These are phyloP conservation scores for Nymphalis polychloros DNA, from an alignment of 2,888 invertebrate species.

Conservation along the genomic window DNA sequence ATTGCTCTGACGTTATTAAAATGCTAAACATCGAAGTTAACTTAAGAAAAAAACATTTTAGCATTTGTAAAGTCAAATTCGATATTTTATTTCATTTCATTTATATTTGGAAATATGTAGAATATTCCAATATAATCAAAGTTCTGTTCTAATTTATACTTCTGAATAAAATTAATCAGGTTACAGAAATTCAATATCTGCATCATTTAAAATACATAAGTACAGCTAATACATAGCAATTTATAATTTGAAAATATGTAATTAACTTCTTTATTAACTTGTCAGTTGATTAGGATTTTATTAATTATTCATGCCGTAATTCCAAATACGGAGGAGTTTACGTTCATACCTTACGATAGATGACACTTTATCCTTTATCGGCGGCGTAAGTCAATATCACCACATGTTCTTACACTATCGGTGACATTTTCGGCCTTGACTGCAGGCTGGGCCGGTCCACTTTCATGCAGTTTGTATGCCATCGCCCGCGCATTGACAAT, in stretches of 20 bases:
- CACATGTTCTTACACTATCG: constrained; percentile 36
- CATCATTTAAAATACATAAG: no score
- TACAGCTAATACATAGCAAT: no score
- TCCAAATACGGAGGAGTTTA: background rate
- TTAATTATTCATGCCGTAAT: background rate
- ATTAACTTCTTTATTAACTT: no score
- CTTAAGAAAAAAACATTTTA: background rate
- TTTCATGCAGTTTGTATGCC: constrained; percentile 66
- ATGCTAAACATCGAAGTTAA: background rate
- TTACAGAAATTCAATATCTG: background rate
- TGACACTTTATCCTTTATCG: background rate
- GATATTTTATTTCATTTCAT: background rate
- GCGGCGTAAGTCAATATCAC: background rate
- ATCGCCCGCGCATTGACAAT: constrained; percentile 44
- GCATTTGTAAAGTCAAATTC: background rate
- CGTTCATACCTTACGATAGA: background rate
- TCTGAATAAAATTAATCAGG: background rate
- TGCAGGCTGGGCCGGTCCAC: constrained; percentile 50
- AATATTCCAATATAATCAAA: background rate
- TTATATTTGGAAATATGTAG: background rate
- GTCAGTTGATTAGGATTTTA: background rate
- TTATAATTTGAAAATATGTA: no score
- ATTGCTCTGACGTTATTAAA: constrained; percentile 1
- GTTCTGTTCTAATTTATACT: background rate
- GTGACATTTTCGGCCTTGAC: constrained; percentile 37